Conservation (phyloP, 2,797 vertebrate species). For the Heteromormyrus szaboi region DNA sequence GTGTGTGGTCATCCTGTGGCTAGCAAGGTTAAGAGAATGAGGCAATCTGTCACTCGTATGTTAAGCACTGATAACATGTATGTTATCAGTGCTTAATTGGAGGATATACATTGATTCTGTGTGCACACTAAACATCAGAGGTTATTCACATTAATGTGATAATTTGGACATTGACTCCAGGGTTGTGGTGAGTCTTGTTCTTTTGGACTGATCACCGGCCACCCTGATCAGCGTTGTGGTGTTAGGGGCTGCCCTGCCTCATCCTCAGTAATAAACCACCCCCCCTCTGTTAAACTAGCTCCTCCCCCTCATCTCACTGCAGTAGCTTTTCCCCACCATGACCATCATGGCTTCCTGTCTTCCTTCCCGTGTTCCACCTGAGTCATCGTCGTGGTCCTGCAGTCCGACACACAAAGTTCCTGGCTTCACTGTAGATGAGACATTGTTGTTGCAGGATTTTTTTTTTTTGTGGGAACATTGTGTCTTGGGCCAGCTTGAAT, state of each 20-base stretch:
- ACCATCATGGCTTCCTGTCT: background rate
- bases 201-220: background rate
- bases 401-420: background rate
- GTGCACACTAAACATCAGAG: background rate
- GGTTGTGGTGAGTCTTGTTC: background rate
- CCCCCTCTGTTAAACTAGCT: background rate
- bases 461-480: background rate
- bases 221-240: background rate
- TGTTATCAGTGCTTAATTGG: background rate
- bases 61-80: background rate
- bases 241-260: background rate
- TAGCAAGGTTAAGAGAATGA: background rate
- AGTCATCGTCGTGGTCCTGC: background rate
- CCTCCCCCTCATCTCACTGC: background rate
- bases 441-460: background rate
- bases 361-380: background rate
- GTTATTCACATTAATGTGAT: background rate
- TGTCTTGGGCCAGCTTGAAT: background rate
- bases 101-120: background rate
- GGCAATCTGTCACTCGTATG: background rate
- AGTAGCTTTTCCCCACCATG: background rate
- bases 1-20: background rate
- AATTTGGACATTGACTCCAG: background rate
- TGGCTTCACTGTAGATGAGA: background rate
- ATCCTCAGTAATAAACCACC: background rate